A percentile compares a stretch with the other conserved stretches of the same genome.
Conservation (phyloP, 1,140 invertebrate species). For the Marisa cornuarietis region DNA sequence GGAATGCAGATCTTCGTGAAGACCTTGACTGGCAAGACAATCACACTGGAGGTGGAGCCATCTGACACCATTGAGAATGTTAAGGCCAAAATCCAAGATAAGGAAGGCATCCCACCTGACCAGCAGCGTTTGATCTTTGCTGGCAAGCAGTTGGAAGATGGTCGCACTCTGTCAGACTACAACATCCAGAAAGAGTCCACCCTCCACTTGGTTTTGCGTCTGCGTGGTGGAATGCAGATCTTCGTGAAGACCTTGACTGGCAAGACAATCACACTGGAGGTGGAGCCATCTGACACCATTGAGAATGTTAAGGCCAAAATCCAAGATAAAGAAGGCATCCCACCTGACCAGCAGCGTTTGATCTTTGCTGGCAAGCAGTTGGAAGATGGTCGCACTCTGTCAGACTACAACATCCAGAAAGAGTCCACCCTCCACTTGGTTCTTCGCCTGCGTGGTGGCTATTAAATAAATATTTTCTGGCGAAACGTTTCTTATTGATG, state of each 20-base stretch:
- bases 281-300: conserved; percentile 67
- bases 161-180: conserved; percentile 77
- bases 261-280: conserved; percentile 72
- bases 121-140: conserved; percentile 75
- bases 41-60: conserved; percentile 91
- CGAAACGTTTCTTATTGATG: conserved; percentile 82
- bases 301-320: conserved; percentile 90
- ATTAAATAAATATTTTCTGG: too few relatives aligned
- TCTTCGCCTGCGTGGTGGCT: conserved; percentile 46
- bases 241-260: conserved; percentile 75
- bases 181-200: conserved; percentile 94
- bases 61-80: conserved; percentile 95
- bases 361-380: conserved; percentile 80
- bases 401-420: conserved; percentile 93
- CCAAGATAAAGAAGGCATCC: conserved; percentile 79
- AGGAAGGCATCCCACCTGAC: conserved; percentile 80
- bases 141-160: conserved; percentile 73
- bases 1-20: conserved; percentile 91
- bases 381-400: conserved; percentile 82
- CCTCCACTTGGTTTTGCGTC: conserved; percentile 72
- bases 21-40: conserved; percentile 93
- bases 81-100: conserved; percentile 88
- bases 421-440: conserved; percentile 84
- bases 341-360: conserved; percentile 85
- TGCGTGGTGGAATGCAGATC: conserved; percentile 68